phyloP scores from a whole-genome alignment of 1,140 invertebrate genomes.

The Pectinophora gossypiella region DNA sequence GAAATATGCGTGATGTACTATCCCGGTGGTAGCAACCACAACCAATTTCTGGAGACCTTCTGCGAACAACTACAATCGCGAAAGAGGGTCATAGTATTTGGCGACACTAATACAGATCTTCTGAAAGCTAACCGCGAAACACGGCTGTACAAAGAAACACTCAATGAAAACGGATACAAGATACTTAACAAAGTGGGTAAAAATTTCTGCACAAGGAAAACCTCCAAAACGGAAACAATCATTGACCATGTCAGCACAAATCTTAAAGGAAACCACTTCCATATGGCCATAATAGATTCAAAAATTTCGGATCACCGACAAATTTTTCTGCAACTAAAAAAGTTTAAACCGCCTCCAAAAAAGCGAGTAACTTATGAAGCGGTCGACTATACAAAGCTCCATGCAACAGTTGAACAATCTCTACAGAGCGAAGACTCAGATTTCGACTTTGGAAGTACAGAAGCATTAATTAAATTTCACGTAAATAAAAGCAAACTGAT shows the following conservation, averaged over 20 bases:
- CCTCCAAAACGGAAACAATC: slow-evolving; percentile 4
- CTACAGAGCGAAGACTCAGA: neutral
- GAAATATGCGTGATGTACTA: slow-evolving; percentile 20
- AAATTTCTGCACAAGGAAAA: slow-evolving; percentile 6
- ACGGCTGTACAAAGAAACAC: neutral
- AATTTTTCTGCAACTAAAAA: neutral
- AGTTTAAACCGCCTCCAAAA: neutral
- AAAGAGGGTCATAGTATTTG: slow-evolving; percentile 8
- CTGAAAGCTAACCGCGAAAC: neutral
- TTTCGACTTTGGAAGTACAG: neutral
- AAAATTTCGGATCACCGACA: slow-evolving; percentile 5
- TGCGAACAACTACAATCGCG: neutral
- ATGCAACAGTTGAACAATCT: neutral
- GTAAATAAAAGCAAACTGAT: slow-evolving; percentile 2
- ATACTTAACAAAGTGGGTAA: slow-evolving; percentile 8
- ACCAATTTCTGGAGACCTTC: slow-evolving; percentile 14
- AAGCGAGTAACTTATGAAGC: neutral
- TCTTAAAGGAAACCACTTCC: slow-evolving; percentile 4
- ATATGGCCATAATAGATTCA: neutral
- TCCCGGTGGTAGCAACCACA: slow-evolving; percentile 1
- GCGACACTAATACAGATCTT: slow-evolving; percentile 10
- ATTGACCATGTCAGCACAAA: slow-evolving; percentile 11
- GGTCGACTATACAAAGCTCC: neutral
- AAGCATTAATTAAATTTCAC: neutral
- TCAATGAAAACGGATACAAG: slow-evolving; percentile 5